Conservation (phyloP, 2,888 invertebrate genomes). For the Periphyllus acericola region DNA sequence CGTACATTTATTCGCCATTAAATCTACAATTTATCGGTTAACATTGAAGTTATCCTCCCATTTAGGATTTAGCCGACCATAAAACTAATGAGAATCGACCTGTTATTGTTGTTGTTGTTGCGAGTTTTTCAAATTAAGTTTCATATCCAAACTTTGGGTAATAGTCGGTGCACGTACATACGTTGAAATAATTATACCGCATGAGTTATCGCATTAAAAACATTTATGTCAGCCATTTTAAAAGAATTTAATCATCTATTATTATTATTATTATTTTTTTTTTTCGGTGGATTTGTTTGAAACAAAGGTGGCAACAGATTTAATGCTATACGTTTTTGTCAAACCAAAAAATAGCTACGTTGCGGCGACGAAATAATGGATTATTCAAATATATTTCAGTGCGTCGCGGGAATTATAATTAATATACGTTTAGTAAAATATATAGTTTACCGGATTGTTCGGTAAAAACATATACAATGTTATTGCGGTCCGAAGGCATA, state of each 20-base stretch:
- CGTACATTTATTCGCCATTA: conserved; percentile 6
- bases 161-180: background rate
- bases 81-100: background rate
- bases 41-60: background rate
- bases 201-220: background rate
- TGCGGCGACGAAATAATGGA: background rate
- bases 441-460: too few relatives aligned
- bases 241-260: background rate
- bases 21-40: conserved; percentile 14
- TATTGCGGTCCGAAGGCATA: background rate
- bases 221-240: background rate
- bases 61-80: background rate
- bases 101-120: conserved; percentile 6
- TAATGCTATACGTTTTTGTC: background rate
- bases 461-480: too few relatives aligned
- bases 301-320: background rate
- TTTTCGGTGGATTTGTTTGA: background rate
- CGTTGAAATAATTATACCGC: background rate
- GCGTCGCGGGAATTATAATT: too few relatives aligned
- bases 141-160: background rate
- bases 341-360: background rate
- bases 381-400: background rate
- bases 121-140: conserved; percentile 30
- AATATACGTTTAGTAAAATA: too few relatives aligned
- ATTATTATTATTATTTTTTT: background rate